A percentile compares a stretch with the other conserved stretches of the same genome.
Evolutionary conservation across 1,140 invertebrate genomes (phyloP).

Genomic region (Sinella curviseta): DNA sequence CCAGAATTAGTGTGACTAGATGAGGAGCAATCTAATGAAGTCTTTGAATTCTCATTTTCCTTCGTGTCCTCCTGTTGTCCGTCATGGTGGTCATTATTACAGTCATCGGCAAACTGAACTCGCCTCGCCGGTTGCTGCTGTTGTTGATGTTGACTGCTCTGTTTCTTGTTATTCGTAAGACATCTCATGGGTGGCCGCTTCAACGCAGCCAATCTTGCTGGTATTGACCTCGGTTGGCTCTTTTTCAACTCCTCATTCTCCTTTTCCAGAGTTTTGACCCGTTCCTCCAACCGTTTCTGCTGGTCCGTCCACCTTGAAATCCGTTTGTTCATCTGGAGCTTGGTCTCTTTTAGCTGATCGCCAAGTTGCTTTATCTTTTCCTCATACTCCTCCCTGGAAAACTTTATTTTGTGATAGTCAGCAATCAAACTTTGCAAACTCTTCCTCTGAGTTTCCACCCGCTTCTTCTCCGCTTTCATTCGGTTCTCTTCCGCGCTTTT

Average conservation of each 20-base stretch:
- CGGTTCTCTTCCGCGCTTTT: not conserved
- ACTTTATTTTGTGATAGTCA: not conserved
- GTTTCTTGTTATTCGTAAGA: not conserved
- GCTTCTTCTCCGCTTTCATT: not conserved
- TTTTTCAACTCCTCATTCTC: constrained; percentile 18
- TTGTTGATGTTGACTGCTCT: not conserved
- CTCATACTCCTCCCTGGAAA: not conserved
- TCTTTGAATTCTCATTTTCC: not conserved
- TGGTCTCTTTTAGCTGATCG: not conserved
- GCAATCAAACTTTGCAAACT: not conserved
- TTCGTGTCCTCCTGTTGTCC: not conserved
- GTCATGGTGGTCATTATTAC: too few species aligned
- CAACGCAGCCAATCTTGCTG: not conserved
- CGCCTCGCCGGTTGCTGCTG: not conserved
- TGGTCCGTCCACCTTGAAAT: not conserved
- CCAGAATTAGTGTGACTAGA: too few species aligned
- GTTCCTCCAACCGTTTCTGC: not conserved
- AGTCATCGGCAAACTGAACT: constrained; percentile 9
- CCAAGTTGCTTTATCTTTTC: not conserved
- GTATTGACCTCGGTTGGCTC: not conserved
- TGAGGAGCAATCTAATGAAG: not conserved
- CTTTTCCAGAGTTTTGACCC: constrained; percentile 1
- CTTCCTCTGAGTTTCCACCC: not conserved
- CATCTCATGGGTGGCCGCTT: constrained; percentile 1
- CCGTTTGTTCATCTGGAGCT: not conserved